Conservation (phyloP, 1,140 invertebrate species). For the Marisa cornuarietis region DNA sequence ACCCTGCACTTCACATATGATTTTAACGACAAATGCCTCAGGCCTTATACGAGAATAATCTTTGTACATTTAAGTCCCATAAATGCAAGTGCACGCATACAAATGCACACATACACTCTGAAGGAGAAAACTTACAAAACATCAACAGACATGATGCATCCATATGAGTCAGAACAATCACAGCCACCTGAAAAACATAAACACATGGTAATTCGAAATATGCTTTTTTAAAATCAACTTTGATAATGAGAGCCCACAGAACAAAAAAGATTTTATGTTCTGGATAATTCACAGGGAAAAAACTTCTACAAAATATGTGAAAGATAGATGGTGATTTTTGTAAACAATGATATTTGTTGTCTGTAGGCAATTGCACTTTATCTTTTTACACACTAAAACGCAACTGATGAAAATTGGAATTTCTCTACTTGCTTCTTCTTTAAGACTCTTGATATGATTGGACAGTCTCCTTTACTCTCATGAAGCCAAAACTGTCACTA, state of each 20-base stretch:
- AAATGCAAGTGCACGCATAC: too few relatives aligned
- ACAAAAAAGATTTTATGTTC: not conserved
- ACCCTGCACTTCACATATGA: too few relatives aligned
- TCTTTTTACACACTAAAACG: not conserved
- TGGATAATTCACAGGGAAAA: not conserved
- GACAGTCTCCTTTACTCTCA: too few relatives aligned
- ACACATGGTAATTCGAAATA: too few relatives aligned
- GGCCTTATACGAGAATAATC: not conserved
- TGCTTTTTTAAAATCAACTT: not conserved
- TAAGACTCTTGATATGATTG: too few relatives aligned
- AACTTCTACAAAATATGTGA: not conserved
- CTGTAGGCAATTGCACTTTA: not conserved
- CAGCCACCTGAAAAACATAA: slow-evolving; percentile 51
- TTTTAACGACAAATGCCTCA: not conserved
- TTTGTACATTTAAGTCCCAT: not conserved
- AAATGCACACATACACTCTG: too few relatives aligned
- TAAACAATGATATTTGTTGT: not conserved
- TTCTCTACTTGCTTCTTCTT: too few relatives aligned
- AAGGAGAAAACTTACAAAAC: slow-evolving; percentile 51
- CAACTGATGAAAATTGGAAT: not conserved
- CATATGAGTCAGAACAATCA: slow-evolving; percentile 54
- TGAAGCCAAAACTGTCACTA: too few relatives aligned
- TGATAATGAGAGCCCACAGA: not conserved
- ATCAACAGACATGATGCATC: slow-evolving; percentile 59
- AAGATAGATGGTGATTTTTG: too few relatives aligned